Base-by-base conservation (phyloP, 2,797 vertebrate genomes). In the Cuculus canorus region DNA sequence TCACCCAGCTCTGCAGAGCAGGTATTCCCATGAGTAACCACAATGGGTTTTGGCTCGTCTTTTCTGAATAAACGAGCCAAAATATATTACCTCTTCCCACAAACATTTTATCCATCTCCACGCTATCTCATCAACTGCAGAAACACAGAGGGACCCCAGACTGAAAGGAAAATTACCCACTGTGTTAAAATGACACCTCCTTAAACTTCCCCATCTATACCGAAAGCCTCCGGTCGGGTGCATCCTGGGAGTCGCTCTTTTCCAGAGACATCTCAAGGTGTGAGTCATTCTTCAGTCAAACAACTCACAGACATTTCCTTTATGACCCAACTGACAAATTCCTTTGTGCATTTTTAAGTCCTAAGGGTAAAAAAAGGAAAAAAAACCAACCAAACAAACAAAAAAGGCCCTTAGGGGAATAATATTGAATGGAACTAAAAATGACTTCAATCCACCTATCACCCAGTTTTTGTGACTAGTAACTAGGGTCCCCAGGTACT, bases 221-320 rank as follows among this genome's bases (percentile, higher is more conserved):
- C 6, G 19, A 35, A 28, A 45, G 54, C 30, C 79, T 80, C 68
- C 76, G 57, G 4, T 24, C 0, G 0, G 57, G 39, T 5, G 14
- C 50, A 72, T 22, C 85, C 13, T 21, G 70, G 80, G 82, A 93
- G 65, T 12, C 82, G 80, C 82, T 81, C 92, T 93, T 87, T 92
- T 41, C 89, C 72, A 78, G 64, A 77, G 82, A 32, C 82, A 66
- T 75, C 87, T 87, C 57, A 83, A 78, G 61, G 68, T 30, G 43
- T 69, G 68, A 95, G 68, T 91, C 69, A 91, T 78, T 72, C 70
- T 77, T 78, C 82, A 78, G 65, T 37, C 82, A 96, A 93, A 65
- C 54, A 94, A 92, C 43, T 50, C 47, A 57, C 14, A 83, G 5
- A 54, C 59, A 76, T 90, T 83, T 84, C 65, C 66, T 84, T 78